A percentile compares a stretch with the other conserved stretches of the same genome.
phyloP scores from a whole-genome alignment of 2,888 invertebrate species.

The Heliconius erato region DNA sequence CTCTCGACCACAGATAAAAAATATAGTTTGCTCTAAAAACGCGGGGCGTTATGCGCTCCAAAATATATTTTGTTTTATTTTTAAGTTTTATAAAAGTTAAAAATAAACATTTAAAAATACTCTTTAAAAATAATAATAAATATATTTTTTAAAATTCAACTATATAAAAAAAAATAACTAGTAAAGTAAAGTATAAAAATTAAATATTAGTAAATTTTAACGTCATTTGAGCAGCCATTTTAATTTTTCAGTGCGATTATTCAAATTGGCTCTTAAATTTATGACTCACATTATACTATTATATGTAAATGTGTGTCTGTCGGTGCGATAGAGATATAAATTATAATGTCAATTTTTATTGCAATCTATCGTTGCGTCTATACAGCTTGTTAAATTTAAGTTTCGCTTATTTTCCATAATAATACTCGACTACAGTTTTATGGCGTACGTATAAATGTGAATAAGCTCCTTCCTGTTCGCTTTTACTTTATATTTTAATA shows the following conservation, averaged over 20 bases:
- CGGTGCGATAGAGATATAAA: not conserved
- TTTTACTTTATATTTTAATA: constrained; percentile 26
- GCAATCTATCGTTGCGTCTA: not conserved
- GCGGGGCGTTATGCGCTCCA: not conserved
- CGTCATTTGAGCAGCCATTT: not conserved
- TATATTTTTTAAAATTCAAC: not conserved
- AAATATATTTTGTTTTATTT: not conserved
- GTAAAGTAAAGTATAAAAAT: not conserved
- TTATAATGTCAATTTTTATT: constrained; percentile 22
- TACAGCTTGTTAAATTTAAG: constrained; percentile 20
- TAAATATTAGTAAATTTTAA: not conserved
- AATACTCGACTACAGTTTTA: constrained; percentile 33
- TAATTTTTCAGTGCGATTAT: not conserved
- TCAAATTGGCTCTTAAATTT: not conserved
- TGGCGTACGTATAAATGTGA: constrained; percentile 31
- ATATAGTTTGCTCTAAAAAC: not conserved
- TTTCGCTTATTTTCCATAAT: constrained; percentile 31
- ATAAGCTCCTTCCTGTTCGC: constrained; percentile 36
- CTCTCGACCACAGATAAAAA: not conserved
- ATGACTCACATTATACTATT: not conserved
- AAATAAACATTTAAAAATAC: not conserved
- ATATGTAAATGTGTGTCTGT: constrained; percentile 1
- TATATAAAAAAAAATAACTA: not conserved
- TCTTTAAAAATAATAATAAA: not conserved
- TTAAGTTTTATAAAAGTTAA: not conserved